A percentile compares a stretch with the other conserved stretches of the same genome.
Conservation (phyloP, 2,888 invertebrate species). For the Drosophila limbata region DNA sequence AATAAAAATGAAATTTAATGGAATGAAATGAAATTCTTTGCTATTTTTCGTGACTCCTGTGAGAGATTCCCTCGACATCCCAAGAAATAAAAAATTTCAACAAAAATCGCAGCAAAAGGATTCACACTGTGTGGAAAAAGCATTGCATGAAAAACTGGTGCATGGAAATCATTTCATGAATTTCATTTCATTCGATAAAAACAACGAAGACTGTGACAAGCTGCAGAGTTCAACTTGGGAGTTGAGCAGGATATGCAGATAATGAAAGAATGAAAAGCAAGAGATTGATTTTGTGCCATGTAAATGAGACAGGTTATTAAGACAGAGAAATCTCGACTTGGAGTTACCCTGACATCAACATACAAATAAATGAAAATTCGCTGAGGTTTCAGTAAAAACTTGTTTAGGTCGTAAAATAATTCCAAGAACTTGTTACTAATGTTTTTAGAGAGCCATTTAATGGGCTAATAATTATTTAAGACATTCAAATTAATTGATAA, state of each 20-base stretch:
- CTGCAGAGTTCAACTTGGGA: background rate
- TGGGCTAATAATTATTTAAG: background rate
- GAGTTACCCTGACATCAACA: background rate
- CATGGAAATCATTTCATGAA: constrained; percentile 39
- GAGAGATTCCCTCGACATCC: constrained; percentile 9
- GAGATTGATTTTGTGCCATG: background rate
- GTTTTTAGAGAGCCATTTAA: background rate
- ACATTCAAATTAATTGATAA: constrained; percentile 4
- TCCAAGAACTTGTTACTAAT: background rate
- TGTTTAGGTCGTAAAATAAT: background rate
- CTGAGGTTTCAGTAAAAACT: background rate
- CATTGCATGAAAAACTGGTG: constrained; percentile 9
- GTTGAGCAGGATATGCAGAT: background rate
- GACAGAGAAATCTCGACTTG: background rate
- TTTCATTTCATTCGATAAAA: constrained; percentile 11
- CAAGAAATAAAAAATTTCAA: background rate
- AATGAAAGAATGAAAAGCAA: background rate
- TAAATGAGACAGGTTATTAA: background rate
- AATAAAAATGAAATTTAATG: constrained; percentile 8
- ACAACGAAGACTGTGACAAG: background rate
- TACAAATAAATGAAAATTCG: constrained; percentile 2
- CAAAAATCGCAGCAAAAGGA: constrained; percentile 12
- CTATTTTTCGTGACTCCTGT: constrained; percentile 12
- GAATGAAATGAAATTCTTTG: constrained; percentile 36
- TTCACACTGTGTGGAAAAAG: constrained; percentile 3